These are phyloP conservation scores for Plodia interpunctella DNA, from an alignment of 1,140 invertebrate genomes.

Conservation along the genomic window DNA sequence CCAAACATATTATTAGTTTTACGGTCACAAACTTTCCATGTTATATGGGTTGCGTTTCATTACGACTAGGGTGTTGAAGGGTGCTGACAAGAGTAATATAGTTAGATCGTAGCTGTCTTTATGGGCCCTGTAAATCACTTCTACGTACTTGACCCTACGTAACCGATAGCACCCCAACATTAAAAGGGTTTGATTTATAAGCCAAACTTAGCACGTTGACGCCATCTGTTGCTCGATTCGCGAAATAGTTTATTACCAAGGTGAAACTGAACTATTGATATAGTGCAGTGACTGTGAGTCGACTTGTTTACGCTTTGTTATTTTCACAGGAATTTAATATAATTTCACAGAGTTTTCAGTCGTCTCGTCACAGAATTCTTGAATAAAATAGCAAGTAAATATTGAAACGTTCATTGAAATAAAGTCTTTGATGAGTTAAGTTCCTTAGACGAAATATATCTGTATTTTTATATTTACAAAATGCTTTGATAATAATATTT, in stretches of 20 bases:
- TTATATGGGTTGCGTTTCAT: conserved; percentile 31
- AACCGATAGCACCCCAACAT: conserved; percentile 57
- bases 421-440: too few species aligned
- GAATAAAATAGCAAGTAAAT: neutral
- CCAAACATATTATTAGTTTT: conserved; percentile 5
- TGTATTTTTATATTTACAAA: too few species aligned
- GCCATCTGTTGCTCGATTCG: conserved; percentile 51
- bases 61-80: conserved; percentile 37
- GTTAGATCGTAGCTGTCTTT: conserved; percentile 44
- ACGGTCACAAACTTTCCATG: conserved; percentile 12
- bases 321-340: neutral
- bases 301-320: conserved; percentile 4
- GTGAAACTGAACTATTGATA: conserved; percentile 30
- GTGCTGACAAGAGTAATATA: conserved; percentile 55
- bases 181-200: conserved; percentile 70
- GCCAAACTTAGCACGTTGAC: conserved; percentile 61
- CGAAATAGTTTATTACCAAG: conserved; percentile 51
- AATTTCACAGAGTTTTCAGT: neutral
- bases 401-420: neutral
- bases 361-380: neutral
- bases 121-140: conserved; percentile 59
- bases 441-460: too few species aligned
- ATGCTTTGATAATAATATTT: too few species aligned
- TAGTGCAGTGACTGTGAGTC: conserved; percentile 10
- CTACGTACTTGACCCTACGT: conserved; percentile 53